These are phyloP conservation scores for Tinea pellionella DNA, from an alignment of 2,888 invertebrate genomes.

Conservation along the genomic window DNA sequence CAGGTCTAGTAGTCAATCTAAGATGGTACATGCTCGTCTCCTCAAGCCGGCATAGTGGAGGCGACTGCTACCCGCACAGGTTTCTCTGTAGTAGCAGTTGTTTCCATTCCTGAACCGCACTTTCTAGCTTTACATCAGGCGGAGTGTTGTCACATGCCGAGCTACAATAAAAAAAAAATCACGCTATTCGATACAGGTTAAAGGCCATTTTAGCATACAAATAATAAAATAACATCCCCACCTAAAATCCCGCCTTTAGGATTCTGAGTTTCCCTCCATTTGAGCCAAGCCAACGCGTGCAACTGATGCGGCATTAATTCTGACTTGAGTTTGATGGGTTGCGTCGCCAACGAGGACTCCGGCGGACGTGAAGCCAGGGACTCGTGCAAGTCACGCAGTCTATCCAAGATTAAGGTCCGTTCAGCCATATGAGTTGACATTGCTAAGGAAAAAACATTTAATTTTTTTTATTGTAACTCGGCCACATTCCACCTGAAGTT, in stretches of 20 bases:
- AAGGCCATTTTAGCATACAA: no score
- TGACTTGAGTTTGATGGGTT: constrained; percentile 74
- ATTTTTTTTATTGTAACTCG: no score
- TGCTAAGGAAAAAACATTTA: constrained; percentile 54
- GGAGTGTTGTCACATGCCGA: no score
- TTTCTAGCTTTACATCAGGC: no score
- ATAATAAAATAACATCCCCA: constrained; percentile 30
- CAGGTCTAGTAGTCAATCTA: no score
- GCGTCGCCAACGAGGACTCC: constrained; percentile 66
- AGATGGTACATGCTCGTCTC: no score
- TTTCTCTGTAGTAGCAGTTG: no score
- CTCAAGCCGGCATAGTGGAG: no score
- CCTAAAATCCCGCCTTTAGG: constrained; percentile 90
- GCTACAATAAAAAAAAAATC: not conserved
- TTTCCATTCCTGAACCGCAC: no score
- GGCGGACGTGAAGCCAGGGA: constrained; percentile 76
- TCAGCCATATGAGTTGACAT: constrained; percentile 76
- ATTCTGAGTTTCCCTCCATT: constrained; percentile 89
- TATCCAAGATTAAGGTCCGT: constrained; percentile 76
- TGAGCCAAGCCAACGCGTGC: constrained; percentile 88
- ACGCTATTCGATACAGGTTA: no score
- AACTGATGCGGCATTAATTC: constrained; percentile 85
- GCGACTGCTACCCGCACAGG: no score
- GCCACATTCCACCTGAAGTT: no score
- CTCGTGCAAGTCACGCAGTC: constrained; percentile 77